Conservation (phyloP, 2,113 vertebrate species). For the Tragelaphus scriptus region DNA sequence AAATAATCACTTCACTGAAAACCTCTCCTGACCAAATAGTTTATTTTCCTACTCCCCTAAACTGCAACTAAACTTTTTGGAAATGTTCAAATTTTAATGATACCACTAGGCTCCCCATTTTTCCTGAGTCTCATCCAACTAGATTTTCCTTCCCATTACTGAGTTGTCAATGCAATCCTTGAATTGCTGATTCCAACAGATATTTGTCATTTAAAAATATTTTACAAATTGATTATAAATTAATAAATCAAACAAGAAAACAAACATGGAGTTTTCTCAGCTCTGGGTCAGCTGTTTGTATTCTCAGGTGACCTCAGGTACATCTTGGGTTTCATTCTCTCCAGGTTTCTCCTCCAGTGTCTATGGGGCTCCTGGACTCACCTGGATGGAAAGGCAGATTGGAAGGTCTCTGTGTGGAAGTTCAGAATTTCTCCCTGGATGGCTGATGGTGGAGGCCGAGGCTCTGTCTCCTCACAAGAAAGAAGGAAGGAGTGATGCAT, state of each 20-base stretch:
- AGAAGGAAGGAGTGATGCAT: not conserved
- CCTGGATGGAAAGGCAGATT: not conserved
- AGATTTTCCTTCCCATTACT: not conserved
- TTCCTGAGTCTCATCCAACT: not conserved
- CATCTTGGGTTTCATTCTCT: not conserved
- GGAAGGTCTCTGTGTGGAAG: not conserved
- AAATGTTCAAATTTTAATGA: not conserved
- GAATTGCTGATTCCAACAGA: not conserved
- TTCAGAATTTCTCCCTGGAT: not conserved
- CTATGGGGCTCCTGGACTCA: not conserved
- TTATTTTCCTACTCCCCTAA: not conserved
- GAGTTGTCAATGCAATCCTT: not conserved
- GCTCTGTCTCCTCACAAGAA: not conserved
- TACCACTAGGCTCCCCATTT: not conserved
- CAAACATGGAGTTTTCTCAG: not conserved
- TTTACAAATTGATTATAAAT: not conserved
- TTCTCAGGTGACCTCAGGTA: not conserved
- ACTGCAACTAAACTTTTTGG: not conserved
- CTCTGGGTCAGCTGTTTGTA: not conserved
- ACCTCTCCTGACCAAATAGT: not conserved
- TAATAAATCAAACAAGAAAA: not conserved
- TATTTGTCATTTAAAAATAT: not conserved
- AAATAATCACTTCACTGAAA: not conserved
- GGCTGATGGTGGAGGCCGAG: not conserved
- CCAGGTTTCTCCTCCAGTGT: not conserved